Percentiles rank a stretch among this genome's conserved stretches.
Evolutionary conservation across 2,797 vertebrate genomes (phyloP).

Genomic region (Triplophysa yarkandensis): DNA sequence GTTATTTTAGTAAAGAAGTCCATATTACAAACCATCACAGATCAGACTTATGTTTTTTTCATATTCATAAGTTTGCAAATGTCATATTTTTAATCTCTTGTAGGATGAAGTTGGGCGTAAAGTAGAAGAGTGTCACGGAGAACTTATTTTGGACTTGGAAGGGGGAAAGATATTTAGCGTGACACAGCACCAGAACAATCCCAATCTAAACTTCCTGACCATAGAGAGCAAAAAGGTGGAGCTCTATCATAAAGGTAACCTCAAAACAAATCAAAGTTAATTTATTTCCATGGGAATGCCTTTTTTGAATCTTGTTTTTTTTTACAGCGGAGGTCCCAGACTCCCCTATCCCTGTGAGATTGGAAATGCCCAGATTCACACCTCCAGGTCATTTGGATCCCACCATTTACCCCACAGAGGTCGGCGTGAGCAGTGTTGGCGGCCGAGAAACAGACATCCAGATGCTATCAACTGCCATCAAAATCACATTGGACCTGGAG

Average conservation of each 20-base stretch:
- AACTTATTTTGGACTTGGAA: conserved; percentile 86
- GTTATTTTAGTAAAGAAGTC: no score
- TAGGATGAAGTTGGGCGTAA: conserved; percentile 67
- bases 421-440: conserved; percentile 80
- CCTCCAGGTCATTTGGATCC: conserved; percentile 80
- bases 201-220: conserved; percentile 86
- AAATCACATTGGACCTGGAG: conserved; percentile 85
- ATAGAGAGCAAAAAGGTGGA: conserved; percentile 83
- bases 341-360: conserved; percentile 70
- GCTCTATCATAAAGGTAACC: conserved; percentile 85
- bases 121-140: conserved; percentile 81
- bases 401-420: conserved; percentile 88
- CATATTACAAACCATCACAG: no score
- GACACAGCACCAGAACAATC: conserved; percentile 84
- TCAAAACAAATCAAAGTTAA: neutral
- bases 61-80: neutral
- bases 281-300: neutral
- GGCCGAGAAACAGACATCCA: conserved; percentile 73
- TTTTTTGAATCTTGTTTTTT: neutral
- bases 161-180: conserved; percentile 88
- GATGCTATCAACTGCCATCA: conserved; percentile 89
- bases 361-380: conserved; percentile 82
- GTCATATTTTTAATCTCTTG: neutral
- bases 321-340: conserved; percentile 79
- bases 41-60: no score